Percentiles rank a stretch among this genome's conserved stretches.
These are phyloP conservation scores for Pteropus alecto DNA, from an alignment of 2,113 vertebrate genomes.

Conservation along the genomic window DNA sequence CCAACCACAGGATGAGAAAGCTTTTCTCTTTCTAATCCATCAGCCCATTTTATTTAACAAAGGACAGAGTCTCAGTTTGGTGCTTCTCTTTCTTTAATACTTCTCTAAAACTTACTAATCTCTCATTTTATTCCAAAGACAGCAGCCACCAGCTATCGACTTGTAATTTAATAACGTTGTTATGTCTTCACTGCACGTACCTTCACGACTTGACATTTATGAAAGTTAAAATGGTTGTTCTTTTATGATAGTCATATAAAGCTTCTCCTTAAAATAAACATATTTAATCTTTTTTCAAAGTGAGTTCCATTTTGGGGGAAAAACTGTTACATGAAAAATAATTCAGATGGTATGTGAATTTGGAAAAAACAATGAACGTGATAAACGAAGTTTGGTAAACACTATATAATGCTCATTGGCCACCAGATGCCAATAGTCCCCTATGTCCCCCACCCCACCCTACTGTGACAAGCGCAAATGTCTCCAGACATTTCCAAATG, in stretches of 20 bases:
- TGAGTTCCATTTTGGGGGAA: not conserved
- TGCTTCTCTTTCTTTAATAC: not conserved
- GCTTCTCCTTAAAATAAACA: slow-evolving; percentile 10
- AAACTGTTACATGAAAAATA: not conserved
- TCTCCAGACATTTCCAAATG: not conserved
- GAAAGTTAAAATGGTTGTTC: not conserved
- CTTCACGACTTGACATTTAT: not conserved
- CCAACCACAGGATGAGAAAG: not conserved
- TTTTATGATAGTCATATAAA: not conserved
- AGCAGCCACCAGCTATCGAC: not conserved
- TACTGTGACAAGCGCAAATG: not conserved
- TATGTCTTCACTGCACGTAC: not conserved
- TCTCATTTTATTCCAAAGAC: not conserved
- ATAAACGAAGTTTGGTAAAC: not conserved
- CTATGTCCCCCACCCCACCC: not conserved
- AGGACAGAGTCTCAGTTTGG: not conserved
- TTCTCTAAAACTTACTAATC: not conserved
- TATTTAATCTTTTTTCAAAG: not conserved
- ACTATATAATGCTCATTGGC: not conserved
- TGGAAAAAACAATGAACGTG: not conserved
- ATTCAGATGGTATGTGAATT: not conserved
- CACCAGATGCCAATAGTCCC: not conserved
- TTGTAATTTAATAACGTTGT: not conserved
- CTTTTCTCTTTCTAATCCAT: not conserved
- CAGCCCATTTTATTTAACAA: not conserved